Conservation (phyloP, 2,113 vertebrate species). For the Naja naja region DNA sequence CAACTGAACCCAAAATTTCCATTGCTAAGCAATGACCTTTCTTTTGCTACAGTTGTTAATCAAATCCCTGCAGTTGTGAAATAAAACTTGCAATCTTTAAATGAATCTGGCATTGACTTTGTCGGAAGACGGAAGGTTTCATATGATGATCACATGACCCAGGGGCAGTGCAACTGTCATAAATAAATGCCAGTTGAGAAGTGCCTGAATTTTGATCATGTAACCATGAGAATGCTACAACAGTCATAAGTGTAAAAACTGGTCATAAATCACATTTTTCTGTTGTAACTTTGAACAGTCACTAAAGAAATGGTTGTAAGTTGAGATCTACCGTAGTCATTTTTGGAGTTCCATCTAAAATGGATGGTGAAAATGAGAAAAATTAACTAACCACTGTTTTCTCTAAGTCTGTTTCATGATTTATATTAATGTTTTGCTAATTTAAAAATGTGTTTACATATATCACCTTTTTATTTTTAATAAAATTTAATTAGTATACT, state of each 20-base stretch:
- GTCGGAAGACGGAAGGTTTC: neutral
- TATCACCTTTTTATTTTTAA: neutral
- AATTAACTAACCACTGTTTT: neutral
- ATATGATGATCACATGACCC: neutral
- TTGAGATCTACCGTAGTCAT: neutral
- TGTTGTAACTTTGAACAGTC: too few species aligned
- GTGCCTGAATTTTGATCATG: neutral
- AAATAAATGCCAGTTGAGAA: neutral
- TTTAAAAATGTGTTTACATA: neutral
- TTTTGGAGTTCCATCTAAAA: neutral
- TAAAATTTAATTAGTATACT: neutral
- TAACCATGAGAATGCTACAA: neutral
- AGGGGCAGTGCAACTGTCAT: neutral
- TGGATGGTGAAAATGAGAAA: neutral
- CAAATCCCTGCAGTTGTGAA: neutral
- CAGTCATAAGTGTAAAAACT: neutral
- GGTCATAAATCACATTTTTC: too few species aligned
- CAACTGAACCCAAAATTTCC: neutral
- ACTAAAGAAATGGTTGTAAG: too few species aligned
- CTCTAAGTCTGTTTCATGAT: neutral
- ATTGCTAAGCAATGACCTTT: neutral
- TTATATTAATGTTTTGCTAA: neutral
- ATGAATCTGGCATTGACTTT: neutral
- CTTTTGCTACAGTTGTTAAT: neutral
- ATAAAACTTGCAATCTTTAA: neutral